Conservation (phyloP, 2,888 invertebrate genomes). For the Cephus pulcher region DNA sequence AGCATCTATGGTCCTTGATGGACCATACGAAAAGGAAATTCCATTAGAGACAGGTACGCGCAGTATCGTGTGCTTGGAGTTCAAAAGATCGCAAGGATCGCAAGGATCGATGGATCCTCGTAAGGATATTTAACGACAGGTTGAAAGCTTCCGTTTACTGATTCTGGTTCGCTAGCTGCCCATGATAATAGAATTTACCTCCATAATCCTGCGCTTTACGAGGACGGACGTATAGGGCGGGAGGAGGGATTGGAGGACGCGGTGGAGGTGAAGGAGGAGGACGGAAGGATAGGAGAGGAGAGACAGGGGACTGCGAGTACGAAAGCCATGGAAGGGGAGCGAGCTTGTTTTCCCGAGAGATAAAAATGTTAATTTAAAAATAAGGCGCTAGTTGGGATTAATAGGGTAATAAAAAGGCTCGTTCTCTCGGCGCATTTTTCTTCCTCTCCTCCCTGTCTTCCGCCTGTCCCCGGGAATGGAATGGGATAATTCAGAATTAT, state of each 20-base stretch:
- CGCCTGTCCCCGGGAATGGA: slow-evolving; percentile 33
- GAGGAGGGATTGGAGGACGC: background rate
- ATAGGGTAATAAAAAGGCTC: slow-evolving; percentile 62
- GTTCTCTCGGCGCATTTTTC: slow-evolving; percentile 45
- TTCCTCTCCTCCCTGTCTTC: slow-evolving; percentile 33
- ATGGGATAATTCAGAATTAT: slow-evolving; percentile 57
- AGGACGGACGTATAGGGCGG: slow-evolving; percentile 31
- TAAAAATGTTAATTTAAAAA: slow-evolving; percentile 65
- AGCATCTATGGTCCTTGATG: background rate
- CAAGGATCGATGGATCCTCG: background rate
- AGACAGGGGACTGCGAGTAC: background rate
- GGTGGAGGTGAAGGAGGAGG: slow-evolving; percentile 6
- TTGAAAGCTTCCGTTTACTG: slow-evolving; percentile 54
- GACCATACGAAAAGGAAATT: background rate
- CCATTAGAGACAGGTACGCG: background rate
- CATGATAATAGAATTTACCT: slow-evolving; percentile 57
- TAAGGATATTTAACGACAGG: slow-evolving; percentile 46
- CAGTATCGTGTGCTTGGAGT: background rate
- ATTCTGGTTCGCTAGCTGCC: slow-evolving; percentile 48
- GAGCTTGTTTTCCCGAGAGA: slow-evolving; percentile 59
- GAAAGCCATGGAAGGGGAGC: slow-evolving; percentile 27
- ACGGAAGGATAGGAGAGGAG: slow-evolving; percentile 1
- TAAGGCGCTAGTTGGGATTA: slow-evolving; percentile 63
- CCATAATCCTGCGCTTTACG: slow-evolving; percentile 60
- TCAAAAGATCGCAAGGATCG: background rate